Conservation (phyloP, 2,113 vertebrate species). For the Mesitornis unicolor region DNA sequence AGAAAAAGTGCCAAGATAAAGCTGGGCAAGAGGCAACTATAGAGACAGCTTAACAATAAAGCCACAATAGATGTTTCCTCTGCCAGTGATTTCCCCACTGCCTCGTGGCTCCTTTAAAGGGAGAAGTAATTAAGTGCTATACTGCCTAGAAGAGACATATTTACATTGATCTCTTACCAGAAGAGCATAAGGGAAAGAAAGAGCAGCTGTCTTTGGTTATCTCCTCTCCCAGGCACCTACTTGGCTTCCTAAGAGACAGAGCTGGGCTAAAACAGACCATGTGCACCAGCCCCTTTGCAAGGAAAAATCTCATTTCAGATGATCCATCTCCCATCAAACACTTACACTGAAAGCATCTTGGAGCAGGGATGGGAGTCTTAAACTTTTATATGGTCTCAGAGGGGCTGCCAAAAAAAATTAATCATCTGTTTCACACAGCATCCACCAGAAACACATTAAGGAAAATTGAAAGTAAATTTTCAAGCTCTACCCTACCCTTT, state of each 20-base stretch:
- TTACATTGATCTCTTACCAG: background rate
- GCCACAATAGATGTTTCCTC: background rate
- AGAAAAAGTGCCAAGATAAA: background rate
- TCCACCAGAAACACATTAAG: background rate
- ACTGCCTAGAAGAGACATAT: background rate
- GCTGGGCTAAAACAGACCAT: background rate
- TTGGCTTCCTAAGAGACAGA: background rate
- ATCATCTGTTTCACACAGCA: background rate
- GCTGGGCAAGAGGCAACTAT: background rate
- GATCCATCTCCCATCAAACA: background rate
- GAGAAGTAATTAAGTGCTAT: background rate
- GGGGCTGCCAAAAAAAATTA: background rate
- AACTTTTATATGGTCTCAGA: background rate
- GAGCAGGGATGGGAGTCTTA: background rate
- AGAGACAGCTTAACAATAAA: background rate
- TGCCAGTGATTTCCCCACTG: background rate
- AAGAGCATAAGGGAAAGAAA: background rate
- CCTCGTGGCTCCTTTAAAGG: background rate
- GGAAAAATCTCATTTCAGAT: background rate
- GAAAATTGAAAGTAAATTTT: background rate
- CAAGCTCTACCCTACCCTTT: background rate
- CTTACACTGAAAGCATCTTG: background rate
- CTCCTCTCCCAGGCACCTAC: background rate
- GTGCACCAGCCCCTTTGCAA: rapidly evolving
- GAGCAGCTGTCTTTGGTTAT: background rate